phyloP scores from a whole-genome alignment of 2,797 vertebrate genomes.

The Brotula barbata region DNA sequence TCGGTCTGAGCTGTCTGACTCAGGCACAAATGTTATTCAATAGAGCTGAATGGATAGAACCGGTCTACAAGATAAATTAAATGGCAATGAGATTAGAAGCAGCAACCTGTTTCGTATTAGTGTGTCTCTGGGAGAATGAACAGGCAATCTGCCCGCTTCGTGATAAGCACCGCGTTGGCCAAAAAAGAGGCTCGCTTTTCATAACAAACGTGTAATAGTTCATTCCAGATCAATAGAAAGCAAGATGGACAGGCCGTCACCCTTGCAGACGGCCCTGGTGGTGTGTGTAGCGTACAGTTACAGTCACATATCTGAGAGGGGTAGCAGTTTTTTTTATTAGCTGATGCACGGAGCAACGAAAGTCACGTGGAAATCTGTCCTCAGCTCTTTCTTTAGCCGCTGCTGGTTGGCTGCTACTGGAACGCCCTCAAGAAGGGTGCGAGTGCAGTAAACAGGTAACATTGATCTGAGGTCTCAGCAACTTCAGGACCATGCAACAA shows the following conservation, averaged over 20 bases:
- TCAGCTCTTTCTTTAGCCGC: conserved; percentile 22
- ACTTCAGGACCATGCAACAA: neutral
- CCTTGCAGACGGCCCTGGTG: conserved; percentile 6
- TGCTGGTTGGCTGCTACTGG: neutral
- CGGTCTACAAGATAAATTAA: conserved; percentile 12
- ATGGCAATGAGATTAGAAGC: conserved; percentile 17
- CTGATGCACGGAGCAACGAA: neutral
- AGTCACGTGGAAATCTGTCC: conserved; percentile 16
- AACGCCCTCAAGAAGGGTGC: neutral
- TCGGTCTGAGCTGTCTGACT: conserved; percentile 7
- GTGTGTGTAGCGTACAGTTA: conserved; percentile 3
- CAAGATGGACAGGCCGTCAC: neutral
- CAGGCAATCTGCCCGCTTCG: conserved; percentile 15
- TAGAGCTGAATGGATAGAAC: conserved; percentile 19
- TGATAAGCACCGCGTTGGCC: neutral
- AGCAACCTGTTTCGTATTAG: conserved; percentile 1
- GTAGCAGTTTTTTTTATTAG: conserved; percentile 16
- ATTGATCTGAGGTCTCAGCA: neutral
- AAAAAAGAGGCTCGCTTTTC: conserved; percentile 10
- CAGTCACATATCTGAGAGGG: conserved; percentile 9
- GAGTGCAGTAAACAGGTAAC: neutral
- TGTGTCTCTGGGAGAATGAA: neutral
- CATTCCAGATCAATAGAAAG: conserved; percentile 24
- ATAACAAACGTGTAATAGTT: neutral
- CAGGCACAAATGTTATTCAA: conserved; percentile 13